Percentiles rank a stretch among this genome's conserved stretches.
These are phyloP conservation scores for Ceratosolen solmsi DNA, from an alignment of 1,140 invertebrate species.

Conservation along the genomic window DNA sequence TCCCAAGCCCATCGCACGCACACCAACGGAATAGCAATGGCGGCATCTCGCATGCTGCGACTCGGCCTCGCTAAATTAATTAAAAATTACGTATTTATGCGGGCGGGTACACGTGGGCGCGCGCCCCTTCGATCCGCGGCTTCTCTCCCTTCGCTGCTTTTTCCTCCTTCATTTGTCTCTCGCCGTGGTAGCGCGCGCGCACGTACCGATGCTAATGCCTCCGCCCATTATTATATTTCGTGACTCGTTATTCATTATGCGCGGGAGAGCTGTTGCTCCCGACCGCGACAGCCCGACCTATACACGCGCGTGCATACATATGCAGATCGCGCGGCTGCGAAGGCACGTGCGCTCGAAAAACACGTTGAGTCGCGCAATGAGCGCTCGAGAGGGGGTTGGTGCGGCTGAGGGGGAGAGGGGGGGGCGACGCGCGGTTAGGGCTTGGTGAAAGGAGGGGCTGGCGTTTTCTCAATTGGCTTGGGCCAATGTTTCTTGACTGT, in stretches of 20 bases:
- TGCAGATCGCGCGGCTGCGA: neutral
- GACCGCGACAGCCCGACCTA: neutral
- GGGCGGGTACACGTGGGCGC: no score
- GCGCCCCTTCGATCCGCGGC: no score
- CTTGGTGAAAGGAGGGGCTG: neutral
- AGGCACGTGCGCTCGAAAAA: no score
- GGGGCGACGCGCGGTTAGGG: no score
- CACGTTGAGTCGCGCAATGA: no score
- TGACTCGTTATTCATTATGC: slow-evolving; percentile 21
- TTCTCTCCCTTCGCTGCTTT: no score
- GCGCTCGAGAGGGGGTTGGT: no score
- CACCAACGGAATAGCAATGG: no score
- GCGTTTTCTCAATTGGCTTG: neutral
- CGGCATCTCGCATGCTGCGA: slow-evolving; percentile 52
- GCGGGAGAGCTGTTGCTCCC: neutral
- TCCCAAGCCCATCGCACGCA: no score
- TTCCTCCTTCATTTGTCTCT: no score
- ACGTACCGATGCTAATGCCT: no score
- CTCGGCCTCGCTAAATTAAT: slow-evolving; percentile 57
- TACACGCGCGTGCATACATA: neutral
- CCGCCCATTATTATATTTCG: slow-evolving; percentile 40
- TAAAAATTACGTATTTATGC: slow-evolving; percentile 59
- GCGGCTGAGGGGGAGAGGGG: neutral
- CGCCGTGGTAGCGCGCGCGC: no score
- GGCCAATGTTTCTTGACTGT: neutral